These are phyloP conservation scores for Dicranocentrus wangi DNA, from an alignment of 2,888 invertebrate species.

Conservation along the genomic window DNA sequence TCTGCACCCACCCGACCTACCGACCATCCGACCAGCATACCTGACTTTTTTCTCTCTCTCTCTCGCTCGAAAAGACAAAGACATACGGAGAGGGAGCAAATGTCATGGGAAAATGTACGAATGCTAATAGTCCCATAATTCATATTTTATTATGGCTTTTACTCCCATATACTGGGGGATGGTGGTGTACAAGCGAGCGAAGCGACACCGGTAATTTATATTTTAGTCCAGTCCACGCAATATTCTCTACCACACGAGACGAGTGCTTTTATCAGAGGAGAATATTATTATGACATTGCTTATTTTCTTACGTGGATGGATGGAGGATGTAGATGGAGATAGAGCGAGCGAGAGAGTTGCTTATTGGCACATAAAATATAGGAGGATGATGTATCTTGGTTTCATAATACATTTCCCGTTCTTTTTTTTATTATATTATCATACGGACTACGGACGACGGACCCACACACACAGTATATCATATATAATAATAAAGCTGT, in stretches of 20 bases:
- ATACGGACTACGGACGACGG: constrained; percentile 28
- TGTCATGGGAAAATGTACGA: constrained; percentile 36
- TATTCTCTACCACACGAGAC: constrained; percentile 18
- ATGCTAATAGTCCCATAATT: constrained; percentile 55
- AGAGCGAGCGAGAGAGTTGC: too few relatives aligned
- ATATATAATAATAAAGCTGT: constrained; percentile 50
- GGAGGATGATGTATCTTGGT: too few relatives aligned
- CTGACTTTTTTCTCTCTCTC: not conserved
- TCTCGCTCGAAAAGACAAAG: not conserved
- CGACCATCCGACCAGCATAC: too few relatives aligned
- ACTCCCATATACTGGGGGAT: not conserved
- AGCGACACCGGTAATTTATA: constrained; percentile 31
- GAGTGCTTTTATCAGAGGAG: constrained; percentile 33
- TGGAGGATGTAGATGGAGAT: not conserved
- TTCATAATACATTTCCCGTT: too few relatives aligned
- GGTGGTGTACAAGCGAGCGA: too few relatives aligned
- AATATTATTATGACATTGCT: constrained; percentile 8
- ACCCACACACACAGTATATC: not conserved
- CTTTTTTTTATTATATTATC: too few relatives aligned
- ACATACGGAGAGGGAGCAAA: not conserved
- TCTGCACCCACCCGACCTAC: too few relatives aligned
- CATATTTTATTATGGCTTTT: constrained; percentile 60
- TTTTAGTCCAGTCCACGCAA: constrained; percentile 8
- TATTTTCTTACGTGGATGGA: constrained; percentile 18
- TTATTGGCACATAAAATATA: too few relatives aligned